A percentile compares a stretch with the other conserved stretches of the same genome.
Conservation (phyloP, 2,113 vertebrate species). For the Acinonyx jubatus region DNA sequence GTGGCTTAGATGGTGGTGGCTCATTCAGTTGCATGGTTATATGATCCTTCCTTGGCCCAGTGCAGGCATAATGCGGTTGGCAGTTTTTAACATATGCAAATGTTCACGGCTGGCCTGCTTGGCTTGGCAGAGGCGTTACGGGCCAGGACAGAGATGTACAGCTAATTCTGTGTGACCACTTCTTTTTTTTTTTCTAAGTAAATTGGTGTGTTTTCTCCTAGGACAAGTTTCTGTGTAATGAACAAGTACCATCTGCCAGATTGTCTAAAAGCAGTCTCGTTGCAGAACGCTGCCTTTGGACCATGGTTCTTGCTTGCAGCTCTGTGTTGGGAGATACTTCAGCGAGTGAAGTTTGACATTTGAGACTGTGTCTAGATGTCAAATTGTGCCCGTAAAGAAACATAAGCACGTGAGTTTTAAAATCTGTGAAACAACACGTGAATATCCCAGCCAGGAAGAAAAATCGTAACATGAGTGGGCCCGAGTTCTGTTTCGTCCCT, state of each 20-base stretch:
- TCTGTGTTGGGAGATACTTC: background rate
- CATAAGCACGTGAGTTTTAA: background rate
- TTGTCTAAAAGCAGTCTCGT: conserved; percentile 20
- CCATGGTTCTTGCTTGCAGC: background rate
- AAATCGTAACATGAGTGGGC: background rate
- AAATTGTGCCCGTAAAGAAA: conserved; percentile 9
- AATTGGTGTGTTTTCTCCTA: conserved; percentile 50
- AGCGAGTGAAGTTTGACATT: background rate
- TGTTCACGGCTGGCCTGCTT: background rate
- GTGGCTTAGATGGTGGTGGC: background rate
- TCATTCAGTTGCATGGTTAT: background rate
- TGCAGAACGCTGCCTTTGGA: background rate
- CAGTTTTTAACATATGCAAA: background rate
- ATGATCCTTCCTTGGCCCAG: background rate
- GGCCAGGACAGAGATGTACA: background rate
- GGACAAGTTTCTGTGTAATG: conserved; percentile 54
- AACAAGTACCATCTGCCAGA: conserved; percentile 62
- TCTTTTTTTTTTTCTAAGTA: conserved; percentile 2
- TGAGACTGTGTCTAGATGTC: background rate
- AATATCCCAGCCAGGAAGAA: background rate
- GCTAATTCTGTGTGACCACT: conserved; percentile 22
- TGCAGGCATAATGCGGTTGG: background rate
- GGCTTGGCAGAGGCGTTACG: background rate
- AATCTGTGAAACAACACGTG: background rate
- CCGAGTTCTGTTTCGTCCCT: background rate